A percentile compares a stretch with the other conserved stretches of the same genome.
phyloP scores from a whole-genome alignment of 2,797 vertebrate species.

The Aratinga solstitialis region DNA sequence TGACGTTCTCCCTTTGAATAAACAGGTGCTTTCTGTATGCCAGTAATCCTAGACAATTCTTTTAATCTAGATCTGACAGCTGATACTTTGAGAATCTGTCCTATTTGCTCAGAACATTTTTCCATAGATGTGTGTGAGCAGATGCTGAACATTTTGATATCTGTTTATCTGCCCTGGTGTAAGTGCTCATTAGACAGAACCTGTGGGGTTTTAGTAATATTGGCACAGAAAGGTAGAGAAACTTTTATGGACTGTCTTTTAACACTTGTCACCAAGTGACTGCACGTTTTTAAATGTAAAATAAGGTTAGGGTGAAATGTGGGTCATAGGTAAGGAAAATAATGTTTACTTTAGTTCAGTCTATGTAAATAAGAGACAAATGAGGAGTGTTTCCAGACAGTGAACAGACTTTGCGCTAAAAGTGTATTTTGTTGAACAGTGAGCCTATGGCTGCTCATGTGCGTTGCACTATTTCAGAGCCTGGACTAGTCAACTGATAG shows the following conservation, averaged over 20 bases:
- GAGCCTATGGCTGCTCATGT: not conserved
- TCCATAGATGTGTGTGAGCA: not conserved
- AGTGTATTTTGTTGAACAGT: not conserved
- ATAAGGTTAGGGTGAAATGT: not conserved
- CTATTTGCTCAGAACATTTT: not conserved
- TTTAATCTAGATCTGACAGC: not conserved
- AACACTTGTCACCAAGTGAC: not conserved
- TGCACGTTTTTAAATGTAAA: not conserved
- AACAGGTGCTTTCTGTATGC: slow-evolving; percentile 27
- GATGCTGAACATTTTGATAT: not conserved
- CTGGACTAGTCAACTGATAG: not conserved
- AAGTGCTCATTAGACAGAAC: not conserved
- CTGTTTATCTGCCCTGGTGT: not conserved
- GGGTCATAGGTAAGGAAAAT: not conserved
- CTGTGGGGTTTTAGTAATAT: not conserved
- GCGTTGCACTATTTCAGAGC: not conserved
- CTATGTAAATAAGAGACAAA: not conserved
- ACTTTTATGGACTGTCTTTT: not conserved
- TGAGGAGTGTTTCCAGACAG: not conserved
- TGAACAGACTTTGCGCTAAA: not conserved
- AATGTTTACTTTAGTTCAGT: not conserved
- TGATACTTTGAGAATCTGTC: not conserved
- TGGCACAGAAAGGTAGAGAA: not conserved
- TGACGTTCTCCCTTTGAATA: not conserved
- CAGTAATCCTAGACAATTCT: slow-evolving; percentile 10